A percentile compares a stretch with the other conserved stretches of the same genome.
phyloP scores from a whole-genome alignment of 2,888 invertebrate genomes.

The Eupithecia pulchellata region DNA sequence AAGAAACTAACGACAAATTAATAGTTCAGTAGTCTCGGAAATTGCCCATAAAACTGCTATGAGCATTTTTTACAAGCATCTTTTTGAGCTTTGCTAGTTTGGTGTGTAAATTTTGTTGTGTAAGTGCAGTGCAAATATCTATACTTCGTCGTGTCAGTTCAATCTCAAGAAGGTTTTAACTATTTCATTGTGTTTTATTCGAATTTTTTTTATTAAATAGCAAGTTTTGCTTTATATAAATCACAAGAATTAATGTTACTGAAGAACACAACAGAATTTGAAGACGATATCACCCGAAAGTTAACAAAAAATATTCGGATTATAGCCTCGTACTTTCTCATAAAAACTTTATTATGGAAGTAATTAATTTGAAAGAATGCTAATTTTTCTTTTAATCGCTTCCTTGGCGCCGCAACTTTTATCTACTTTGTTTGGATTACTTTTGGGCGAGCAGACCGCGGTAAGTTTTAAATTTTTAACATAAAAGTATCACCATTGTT shows the following conservation, averaged over 20 bases:
- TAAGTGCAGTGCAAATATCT: too few species aligned
- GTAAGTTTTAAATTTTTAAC: slow-evolving; percentile 67
- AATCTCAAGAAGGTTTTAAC: neutral
- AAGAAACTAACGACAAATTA: slow-evolving; percentile 71
- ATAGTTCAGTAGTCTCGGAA: slow-evolving; percentile 57
- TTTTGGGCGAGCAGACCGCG: slow-evolving; percentile 73
- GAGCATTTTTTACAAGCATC: slow-evolving; percentile 15
- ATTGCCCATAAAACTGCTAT: slow-evolving; percentile 48
- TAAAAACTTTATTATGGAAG: slow-evolving; percentile 79
- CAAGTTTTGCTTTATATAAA: too few species aligned
- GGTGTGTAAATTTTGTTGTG: neutral
- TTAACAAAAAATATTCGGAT: slow-evolving; percentile 62
- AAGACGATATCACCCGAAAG: slow-evolving; percentile 52
- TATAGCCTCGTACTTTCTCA: slow-evolving; percentile 66
- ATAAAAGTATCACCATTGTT: slow-evolving; percentile 51
- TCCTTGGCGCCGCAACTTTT: slow-evolving; percentile 81
- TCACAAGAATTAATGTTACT: neutral
- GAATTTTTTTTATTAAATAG: too few species aligned
- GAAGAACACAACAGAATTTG: slow-evolving; percentile 45
- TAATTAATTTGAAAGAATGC: slow-evolving; percentile 84
- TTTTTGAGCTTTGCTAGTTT: slow-evolving; percentile 3
- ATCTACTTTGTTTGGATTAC: slow-evolving; percentile 84
- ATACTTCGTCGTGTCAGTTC: neutral
- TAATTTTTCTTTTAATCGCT: slow-evolving; percentile 84
- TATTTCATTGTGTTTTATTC: too few species aligned